These are phyloP conservation scores for Volucella inanis DNA, from an alignment of 2,888 invertebrate genomes.

Conservation along the genomic window DNA sequence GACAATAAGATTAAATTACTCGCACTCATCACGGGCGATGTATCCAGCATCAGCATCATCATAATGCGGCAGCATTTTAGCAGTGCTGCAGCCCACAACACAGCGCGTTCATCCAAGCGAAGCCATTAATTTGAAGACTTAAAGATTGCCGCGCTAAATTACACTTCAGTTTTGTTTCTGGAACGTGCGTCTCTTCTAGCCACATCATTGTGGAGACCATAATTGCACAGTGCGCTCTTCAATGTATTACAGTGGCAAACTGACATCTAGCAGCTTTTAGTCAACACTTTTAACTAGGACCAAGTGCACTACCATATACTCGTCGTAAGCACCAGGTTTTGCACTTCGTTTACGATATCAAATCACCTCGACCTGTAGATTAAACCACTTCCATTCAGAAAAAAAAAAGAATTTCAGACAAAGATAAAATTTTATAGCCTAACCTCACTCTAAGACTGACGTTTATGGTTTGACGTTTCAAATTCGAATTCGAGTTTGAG, in stretches of 20 bases:
- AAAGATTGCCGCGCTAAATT: slow-evolving; percentile 50
- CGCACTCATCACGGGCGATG: slow-evolving; percentile 41
- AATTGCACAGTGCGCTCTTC: neutral
- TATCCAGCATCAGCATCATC: slow-evolving; percentile 45
- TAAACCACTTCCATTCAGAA: slow-evolving; percentile 41
- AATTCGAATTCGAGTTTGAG: slow-evolving; percentile 9
- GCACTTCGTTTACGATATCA: slow-evolving; percentile 61
- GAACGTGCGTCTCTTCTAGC: too few relatives aligned
- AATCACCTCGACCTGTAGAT: slow-evolving; percentile 65
- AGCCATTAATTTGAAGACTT: slow-evolving; percentile 62
- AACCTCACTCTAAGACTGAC: slow-evolving; percentile 57
- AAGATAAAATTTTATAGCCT: slow-evolving; percentile 49
- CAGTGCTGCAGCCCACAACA: slow-evolving; percentile 16
- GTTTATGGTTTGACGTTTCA: slow-evolving; percentile 66
- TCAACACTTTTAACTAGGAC: slow-evolving; percentile 41
- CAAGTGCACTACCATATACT: slow-evolving; percentile 2
- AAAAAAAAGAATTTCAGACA: slow-evolving; percentile 18
- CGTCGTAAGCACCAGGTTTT: slow-evolving; percentile 46
- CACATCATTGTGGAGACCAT: neutral
- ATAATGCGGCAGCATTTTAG: slow-evolving; percentile 43
- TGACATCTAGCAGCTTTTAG: slow-evolving; percentile 41
- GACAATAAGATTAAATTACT: slow-evolving; percentile 73
- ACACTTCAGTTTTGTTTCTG: slow-evolving; percentile 21
- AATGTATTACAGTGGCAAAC: slow-evolving; percentile 30
- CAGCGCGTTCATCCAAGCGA: slow-evolving; percentile 54